Evolutionary conservation across 2,888 invertebrate species (phyloP), one percentile per base, ranked within the genome.

Genomic region (Dyspetes luteomarginatus): DNA sequence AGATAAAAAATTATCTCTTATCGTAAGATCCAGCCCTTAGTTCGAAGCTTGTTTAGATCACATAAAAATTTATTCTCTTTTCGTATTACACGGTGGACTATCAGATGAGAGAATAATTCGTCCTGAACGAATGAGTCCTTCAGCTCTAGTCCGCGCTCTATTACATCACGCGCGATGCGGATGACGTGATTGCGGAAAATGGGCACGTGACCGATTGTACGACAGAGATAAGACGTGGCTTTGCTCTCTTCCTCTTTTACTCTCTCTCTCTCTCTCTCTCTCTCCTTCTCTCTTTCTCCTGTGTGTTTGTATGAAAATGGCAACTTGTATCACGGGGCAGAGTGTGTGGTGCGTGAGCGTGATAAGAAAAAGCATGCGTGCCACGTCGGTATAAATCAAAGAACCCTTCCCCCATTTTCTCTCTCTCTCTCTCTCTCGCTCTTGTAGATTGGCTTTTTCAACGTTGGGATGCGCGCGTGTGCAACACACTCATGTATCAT

Each of bases 341-440:
- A 71, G 68, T 67, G 67, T 67, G 72, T 52, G 56, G 83, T 82
- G 84, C 78, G 80, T 68, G 64, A 77, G 73, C 41, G 67, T 84
- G 88, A 88, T 88, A 88, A 89, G 88, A 78, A 75, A 84, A 71
- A 62, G 82, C 78, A 81, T 85, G 87, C 88, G 86, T 88, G 88
- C 81, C 50, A 62, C 78, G 74, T 83, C 81, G 78, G 77, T 84
- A 84, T 89, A 87, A 89, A 88, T 89, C 89, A 88, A 83, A 82
- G 78, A 71, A 74, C 60, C 19, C 36, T n/a, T 41, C 36, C 30
- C 30, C 5, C 17, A 22, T n/a, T 5, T 22, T 55, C 36, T n/a
- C 55, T 56, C 60, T 60, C 67, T 58, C 43, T 17, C 75, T 52
- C 24, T 55, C 12, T 22, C 19, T 48, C 48, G 43, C 62, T 36